phyloP scores from a whole-genome alignment of 2,888 invertebrate species.

The Prosopocoilus inquinatus region DNA sequence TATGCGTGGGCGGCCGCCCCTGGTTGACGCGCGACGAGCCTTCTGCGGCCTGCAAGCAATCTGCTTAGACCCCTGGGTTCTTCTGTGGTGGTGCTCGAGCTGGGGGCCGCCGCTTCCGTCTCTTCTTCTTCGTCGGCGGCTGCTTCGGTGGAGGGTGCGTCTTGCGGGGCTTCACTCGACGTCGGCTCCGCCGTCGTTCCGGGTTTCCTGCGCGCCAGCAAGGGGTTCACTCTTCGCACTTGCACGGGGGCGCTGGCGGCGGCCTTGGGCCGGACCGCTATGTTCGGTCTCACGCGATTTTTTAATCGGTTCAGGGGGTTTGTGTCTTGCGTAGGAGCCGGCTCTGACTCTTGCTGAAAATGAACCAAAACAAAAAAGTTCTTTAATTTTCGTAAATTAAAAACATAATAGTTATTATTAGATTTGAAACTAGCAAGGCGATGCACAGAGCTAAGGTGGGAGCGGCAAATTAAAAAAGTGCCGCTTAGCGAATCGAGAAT shows the following conservation, averaged over 20 bases:
- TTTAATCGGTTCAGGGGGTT: conserved; percentile 48
- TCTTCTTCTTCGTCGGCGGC: conserved; percentile 16
- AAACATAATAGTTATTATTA: too few species aligned
- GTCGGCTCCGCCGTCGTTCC: conserved; percentile 44
- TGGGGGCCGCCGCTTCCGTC: conserved; percentile 32
- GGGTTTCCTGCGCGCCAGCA: conserved; percentile 55
- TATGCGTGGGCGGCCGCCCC: conserved; percentile 40
- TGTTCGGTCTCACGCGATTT: conserved; percentile 46
- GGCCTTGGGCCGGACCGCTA: conserved; percentile 33
- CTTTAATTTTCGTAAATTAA: too few species aligned
- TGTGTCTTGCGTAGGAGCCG: conserved; percentile 41
- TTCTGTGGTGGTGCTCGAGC: conserved; percentile 45
- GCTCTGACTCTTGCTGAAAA: conserved; percentile 31
- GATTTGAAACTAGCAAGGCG: too few species aligned
- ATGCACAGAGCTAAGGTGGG: too few species aligned
- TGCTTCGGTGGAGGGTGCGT: conserved; percentile 21
- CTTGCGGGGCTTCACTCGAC: conserved; percentile 38
- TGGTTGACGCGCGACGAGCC: conserved; percentile 61
- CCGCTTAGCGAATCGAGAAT: too few species aligned
- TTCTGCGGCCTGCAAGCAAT: conserved; percentile 67
- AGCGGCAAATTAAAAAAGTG: too few species aligned
- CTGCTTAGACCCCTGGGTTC: conserved; percentile 64
- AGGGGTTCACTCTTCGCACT: conserved; percentile 58
- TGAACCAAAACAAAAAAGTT: conserved; percentile 1
- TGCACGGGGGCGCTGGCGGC: conserved; percentile 54